Percentiles rank a stretch among this genome's conserved stretches.
phyloP scores from a whole-genome alignment of 1,140 invertebrate species.

The Drosophila orena region DNA sequence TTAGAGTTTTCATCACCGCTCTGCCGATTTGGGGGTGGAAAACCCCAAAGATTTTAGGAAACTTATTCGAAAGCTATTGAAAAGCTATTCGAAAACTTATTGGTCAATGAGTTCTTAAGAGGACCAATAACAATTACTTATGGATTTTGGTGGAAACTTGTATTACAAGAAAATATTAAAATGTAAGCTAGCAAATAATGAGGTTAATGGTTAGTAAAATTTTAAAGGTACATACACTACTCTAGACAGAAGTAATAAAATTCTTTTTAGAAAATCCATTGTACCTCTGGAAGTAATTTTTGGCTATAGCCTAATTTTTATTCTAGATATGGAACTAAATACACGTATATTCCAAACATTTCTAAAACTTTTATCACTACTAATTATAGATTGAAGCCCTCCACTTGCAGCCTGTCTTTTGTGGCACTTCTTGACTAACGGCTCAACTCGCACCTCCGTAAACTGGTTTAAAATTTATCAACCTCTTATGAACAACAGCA shows the following conservation, averaged over 20 bases:
- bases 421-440: conserved; percentile 39
- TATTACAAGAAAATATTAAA: neutral
- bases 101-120: neutral
- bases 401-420: conserved; percentile 19
- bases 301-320: too few relatives aligned
- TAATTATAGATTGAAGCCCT: conserved; percentile 6
- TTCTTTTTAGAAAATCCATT: neutral
- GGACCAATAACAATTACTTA: neutral
- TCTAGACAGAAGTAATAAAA: too few relatives aligned
- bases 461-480: conserved; percentile 74
- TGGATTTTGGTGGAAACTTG: too few relatives aligned
- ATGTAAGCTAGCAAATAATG: too few relatives aligned
- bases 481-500: conserved; percentile 57
- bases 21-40: conserved; percentile 10
- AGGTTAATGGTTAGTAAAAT: too few relatives aligned
- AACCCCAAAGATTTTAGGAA: neutral
- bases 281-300: neutral
- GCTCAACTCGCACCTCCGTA: conserved; percentile 45
- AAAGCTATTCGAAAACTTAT: neutral
- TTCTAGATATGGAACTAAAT: neutral
- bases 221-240: too few relatives aligned
- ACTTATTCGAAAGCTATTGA: neutral
- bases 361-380: neutral
- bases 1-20: conserved; percentile 12
- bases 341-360: neutral